A percentile compares a stretch with the other conserved stretches of the same genome.
Conservation (phyloP, 1,140 invertebrate genomes). For the Acarapis woodi region DNA sequence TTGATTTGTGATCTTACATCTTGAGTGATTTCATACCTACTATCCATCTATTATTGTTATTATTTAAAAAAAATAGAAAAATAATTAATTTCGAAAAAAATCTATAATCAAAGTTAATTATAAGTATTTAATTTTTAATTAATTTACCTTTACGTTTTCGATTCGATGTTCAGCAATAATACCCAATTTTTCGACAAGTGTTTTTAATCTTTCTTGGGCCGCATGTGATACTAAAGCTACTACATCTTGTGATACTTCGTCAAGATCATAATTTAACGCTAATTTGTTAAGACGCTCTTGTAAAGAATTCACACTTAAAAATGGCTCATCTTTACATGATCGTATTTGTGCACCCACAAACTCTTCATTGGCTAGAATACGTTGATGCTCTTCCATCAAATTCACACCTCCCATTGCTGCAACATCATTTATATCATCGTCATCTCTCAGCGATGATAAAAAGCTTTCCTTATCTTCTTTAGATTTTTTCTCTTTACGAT, state of each 20-base stretch:
- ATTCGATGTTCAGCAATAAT: slow-evolving; percentile 77
- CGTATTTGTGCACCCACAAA: slow-evolving; percentile 81
- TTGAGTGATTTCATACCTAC: slow-evolving; percentile 55
- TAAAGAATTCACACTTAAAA: slow-evolving; percentile 44
- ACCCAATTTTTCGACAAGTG: slow-evolving; percentile 65
- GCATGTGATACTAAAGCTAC: slow-evolving; percentile 71
- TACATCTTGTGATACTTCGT: slow-evolving; percentile 63
- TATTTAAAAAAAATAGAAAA: slow-evolving; percentile 5
- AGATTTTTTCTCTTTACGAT: slow-evolving; percentile 5
- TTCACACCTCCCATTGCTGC: slow-evolving; percentile 98
- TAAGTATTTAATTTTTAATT: neutral
- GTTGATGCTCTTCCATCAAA: slow-evolving; percentile 74
- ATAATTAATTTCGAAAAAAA: neutral
- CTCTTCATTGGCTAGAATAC: slow-evolving; percentile 66
- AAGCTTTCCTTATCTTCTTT: slow-evolving; percentile 27
- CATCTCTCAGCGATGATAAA: slow-evolving; percentile 25
- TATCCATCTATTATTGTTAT: slow-evolving; percentile 33
- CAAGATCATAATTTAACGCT: slow-evolving; percentile 44
- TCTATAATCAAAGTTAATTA: neutral
- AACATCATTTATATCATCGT: slow-evolving; percentile 92
- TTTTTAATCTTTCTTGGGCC: slow-evolving; percentile 71
- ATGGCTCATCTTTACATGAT: slow-evolving; percentile 78
- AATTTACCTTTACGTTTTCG: slow-evolving; percentile 48
- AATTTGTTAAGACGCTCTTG: slow-evolving; percentile 40
- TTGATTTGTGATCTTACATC: slow-evolving; percentile 75